Percentiles rank a stretch among this genome's conserved stretches.
phyloP scores from a whole-genome alignment of 2,113 vertebrate species.

The Charina bottae region DNA sequence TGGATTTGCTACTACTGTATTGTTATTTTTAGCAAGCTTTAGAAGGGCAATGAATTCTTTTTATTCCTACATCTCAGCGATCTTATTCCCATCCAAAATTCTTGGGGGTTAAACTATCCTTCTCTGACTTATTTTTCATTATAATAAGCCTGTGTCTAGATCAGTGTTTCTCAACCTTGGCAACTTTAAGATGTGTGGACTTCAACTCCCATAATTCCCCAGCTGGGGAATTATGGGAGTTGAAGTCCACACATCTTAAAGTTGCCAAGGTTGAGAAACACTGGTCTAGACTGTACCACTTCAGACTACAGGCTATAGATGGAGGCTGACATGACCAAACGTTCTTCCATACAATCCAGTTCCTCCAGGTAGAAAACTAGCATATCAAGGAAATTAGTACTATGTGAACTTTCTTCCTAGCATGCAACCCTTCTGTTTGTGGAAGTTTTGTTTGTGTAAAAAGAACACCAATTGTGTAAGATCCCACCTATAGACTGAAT shows the following conservation, averaged over 20 bases:
- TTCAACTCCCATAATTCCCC: too few relatives aligned
- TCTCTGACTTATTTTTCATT: background rate
- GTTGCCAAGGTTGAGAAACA: too few relatives aligned
- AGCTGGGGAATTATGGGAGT: too few relatives aligned
- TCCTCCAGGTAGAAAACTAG: background rate
- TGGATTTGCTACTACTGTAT: background rate
- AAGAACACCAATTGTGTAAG: background rate
- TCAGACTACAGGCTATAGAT: background rate
- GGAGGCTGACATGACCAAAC: background rate
- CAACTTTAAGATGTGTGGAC: too few relatives aligned
- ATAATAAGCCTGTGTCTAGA: background rate
- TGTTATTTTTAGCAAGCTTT: background rate
- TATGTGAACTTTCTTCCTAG: background rate
- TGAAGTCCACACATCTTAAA: too few relatives aligned
- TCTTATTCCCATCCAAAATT: background rate
- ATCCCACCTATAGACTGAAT: background rate
- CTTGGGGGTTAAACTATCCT: background rate
- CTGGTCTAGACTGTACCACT: background rate
- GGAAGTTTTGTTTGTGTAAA: background rate
- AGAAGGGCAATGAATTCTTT: background rate
- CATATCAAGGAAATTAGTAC: background rate
- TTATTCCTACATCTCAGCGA: background rate
- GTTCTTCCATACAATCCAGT: background rate
- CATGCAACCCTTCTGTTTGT: background rate
- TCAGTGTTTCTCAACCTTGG: too few relatives aligned